Conservation (phyloP, 2,113 vertebrate species). For the Clinocottus analis region DNA sequence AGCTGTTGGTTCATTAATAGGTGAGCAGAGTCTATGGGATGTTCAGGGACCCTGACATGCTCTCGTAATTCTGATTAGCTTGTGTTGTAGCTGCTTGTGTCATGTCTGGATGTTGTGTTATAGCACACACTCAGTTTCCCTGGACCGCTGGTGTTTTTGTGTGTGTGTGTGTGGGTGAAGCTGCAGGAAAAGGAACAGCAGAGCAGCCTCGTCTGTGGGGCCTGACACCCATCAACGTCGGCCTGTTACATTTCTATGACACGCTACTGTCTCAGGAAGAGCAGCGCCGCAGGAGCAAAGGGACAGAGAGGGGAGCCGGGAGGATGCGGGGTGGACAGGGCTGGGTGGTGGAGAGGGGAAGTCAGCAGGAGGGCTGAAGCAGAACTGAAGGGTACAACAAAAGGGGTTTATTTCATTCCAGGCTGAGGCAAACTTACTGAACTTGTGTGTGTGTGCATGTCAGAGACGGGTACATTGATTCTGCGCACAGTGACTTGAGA, state of each 20-base stretch:
- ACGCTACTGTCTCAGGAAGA: constrained; percentile 64
- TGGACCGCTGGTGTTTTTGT: constrained; percentile 15
- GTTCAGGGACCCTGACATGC: not conserved
- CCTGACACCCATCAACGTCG: constrained; percentile 74
- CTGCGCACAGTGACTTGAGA: too few relatives aligned
- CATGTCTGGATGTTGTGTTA: constrained; percentile 21
- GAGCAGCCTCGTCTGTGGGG: constrained; percentile 59
- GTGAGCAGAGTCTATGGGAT: not conserved
- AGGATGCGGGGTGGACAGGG: constrained; percentile 43
- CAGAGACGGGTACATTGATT: not conserved
- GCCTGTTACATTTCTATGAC: constrained; percentile 79
- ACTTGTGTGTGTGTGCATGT: not conserved
- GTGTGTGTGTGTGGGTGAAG: constrained; percentile 44
- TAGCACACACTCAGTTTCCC: constrained; percentile 23
- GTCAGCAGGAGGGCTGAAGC: constrained; percentile 45
- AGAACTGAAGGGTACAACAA: constrained; percentile 57
- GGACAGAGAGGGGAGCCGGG: constrained; percentile 24
- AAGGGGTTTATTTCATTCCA: constrained; percentile 38
- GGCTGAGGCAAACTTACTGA: constrained; percentile 7
- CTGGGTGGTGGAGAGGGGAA: constrained; percentile 34
- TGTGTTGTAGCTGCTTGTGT: constrained; percentile 4
- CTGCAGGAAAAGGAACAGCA: constrained; percentile 55
- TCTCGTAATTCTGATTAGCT: not conserved
- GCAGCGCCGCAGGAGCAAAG: constrained; percentile 33
- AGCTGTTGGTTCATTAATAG: not conserved